Base-by-base conservation (phyloP, 2,113 vertebrate species). In the Aix galericulata region DNA sequence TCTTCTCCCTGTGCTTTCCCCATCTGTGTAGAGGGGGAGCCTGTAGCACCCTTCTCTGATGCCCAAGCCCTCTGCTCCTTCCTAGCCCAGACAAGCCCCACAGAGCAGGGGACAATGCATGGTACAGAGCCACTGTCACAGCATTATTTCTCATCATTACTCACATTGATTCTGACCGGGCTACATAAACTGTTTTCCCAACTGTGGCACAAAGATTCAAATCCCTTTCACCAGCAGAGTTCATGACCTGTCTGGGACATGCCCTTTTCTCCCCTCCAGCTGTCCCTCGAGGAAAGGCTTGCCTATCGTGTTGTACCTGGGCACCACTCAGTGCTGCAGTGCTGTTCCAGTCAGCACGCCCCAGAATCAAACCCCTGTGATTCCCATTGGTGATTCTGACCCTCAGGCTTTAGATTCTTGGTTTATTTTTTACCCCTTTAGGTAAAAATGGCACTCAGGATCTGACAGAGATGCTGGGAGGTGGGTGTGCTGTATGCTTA, bases 101-200 rank as follows among this genome's bases (percentile, higher is more conserved):
- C 26, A 68, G 67, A 81, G 66, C 72, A 94, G 91, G 53, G 79
- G 42, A 74, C 50, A 68, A 31, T 31, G 52, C 91, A 81, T 82
- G 53, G 31, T 67, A 29, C 69, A 78, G 76, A 56, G 71, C 87
- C 86, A 88, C 86, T 84, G 91, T 93, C 50, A 38, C 36, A 72
- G 17, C 87, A n/a, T 86, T 86, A 59, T 76, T 84, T 69, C 94
- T 96, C 84, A 66, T 93, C 81, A 93, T 76, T 72, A 59, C 74
- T 86, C 84, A 89, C 36, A 48, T 94, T 94, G 91, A 71, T 85
- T 90, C 81, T 73, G 92, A 75, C 79, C 78, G 53, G 86, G 93
- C 66, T 48, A 38, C 17, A 88, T 84, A 80, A 79, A 53, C 56
- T 46, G 77, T 48, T 95, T 81, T 56, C 58, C 64, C 52, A 86